These are phyloP conservation scores for Porphyrio hochstetteri DNA, from an alignment of 2,113 vertebrate species.

Conservation along the genomic window DNA sequence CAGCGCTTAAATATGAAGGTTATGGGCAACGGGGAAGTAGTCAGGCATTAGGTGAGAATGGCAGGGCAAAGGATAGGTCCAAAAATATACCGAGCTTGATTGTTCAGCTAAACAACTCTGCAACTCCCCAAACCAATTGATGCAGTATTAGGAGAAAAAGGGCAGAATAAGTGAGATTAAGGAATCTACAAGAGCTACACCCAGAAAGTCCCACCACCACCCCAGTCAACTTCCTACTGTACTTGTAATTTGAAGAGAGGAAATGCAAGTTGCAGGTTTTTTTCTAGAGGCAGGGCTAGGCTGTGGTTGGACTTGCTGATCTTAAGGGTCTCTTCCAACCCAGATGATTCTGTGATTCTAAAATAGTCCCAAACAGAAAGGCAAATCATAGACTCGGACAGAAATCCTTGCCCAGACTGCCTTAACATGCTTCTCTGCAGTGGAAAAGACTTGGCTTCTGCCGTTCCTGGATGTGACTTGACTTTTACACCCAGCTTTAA, in stretches of 20 bases:
- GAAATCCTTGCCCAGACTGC: background rate
- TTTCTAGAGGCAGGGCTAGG: too few relatives aligned
- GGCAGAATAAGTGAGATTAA: background rate
- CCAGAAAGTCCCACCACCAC: background rate
- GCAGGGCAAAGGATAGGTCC: background rate
- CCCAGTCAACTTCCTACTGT: background rate
- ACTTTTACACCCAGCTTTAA: background rate
- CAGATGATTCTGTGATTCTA: too few relatives aligned
- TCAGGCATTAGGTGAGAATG: background rate
- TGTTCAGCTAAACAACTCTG: background rate
- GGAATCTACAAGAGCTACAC: background rate
- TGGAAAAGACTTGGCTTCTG: background rate
- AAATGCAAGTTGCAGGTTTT: too few relatives aligned
- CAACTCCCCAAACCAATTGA: background rate
- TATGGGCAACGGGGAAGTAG: background rate
- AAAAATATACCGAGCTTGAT: background rate
- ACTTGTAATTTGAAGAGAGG: too few relatives aligned
- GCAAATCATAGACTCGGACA: background rate
- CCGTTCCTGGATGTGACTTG: background rate
- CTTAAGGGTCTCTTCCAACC: too few relatives aligned
- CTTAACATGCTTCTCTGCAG: background rate
- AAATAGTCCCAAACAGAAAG: background rate
- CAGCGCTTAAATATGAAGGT: background rate
- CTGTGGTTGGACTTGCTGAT: too few relatives aligned
- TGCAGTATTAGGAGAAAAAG: background rate